Percentiles rank a stretch among this genome's conserved stretches.
Conservation (phyloP, 2,888 invertebrate species). For the Hydraecia micacea region DNA sequence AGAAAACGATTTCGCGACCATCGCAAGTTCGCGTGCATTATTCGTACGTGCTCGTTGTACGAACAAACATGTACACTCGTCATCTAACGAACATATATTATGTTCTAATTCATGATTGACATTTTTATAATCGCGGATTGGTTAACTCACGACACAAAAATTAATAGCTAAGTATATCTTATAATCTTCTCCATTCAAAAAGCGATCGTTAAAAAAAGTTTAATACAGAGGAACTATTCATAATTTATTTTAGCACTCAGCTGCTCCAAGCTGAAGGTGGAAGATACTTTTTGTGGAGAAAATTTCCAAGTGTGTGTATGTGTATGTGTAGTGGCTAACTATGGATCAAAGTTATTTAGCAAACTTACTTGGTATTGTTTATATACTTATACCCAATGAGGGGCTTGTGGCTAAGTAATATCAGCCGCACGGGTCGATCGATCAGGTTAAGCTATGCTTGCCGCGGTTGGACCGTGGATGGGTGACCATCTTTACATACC, state of each 20-base stretch:
- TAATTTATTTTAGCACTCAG: neutral
- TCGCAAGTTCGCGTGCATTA: neutral
- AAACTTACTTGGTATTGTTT: neutral
- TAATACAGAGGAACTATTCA: neutral
- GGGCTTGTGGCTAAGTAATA: too few relatives aligned
- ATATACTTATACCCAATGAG: too few relatives aligned
- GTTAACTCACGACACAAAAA: neutral
- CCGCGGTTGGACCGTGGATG: too few relatives aligned
- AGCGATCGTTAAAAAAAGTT: neutral
- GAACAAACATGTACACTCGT: neutral
- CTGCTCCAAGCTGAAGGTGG: neutral
- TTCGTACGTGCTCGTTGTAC: neutral
- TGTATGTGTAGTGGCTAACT: too few relatives aligned
- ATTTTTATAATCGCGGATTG: neutral
- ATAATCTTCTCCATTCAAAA: neutral
- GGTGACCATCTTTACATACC: too few relatives aligned
- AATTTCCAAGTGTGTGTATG: too few relatives aligned
- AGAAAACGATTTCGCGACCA: neutral
- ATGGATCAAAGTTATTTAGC: neutral
- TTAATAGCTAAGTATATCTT: neutral
- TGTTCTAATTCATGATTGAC: neutral
- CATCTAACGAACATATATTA: neutral
- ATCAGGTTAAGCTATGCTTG: too few relatives aligned
- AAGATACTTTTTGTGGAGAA: neutral
- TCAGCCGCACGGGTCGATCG: too few relatives aligned